Evolutionary conservation across 2,797 vertebrate species (phyloP), one percentile per base, ranked within the genome.

Genomic region (Halcyon badia): DNA sequence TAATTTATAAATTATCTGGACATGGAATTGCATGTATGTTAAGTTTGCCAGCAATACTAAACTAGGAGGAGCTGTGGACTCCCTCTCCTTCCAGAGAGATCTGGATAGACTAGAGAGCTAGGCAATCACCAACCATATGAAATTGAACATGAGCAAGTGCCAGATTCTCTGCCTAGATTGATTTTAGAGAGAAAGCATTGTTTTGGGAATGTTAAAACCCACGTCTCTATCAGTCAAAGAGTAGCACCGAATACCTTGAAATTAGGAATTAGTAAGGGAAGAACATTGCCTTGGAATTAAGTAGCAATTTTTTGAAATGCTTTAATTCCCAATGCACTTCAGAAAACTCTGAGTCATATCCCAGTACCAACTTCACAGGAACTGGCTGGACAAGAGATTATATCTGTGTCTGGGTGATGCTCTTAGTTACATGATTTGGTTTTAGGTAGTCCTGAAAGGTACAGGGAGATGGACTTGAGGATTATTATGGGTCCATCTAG

Each of bases 341-440:
- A 87, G 49, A 83, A 54, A 87, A 48, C n/a, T 80, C 25, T 60
- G 66, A 94, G 26, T 93, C 18, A 24, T 37, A 52, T 35, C 33
- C 28, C 46, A 75, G 39, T 35, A 33, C 33, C 31, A 92, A 18
- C 15, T 80, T 60, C 57, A 11, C 42, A 88, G 62, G 15, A 22
- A 70, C 44, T 31, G 57, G 68, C n/a, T 70, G 30, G 84, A 81
- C 20, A 28, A 83, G 48, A 37, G 31, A 49, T 48, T 86, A 25
- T 26, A 26, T 24, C 25, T 18, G 65, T 14, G 28, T 52, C 56
- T 68, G 9, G 6, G 10, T 0, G 0, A 39, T 3, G 1, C 9
- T 54, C 15, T 41, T 56, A 49, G 20, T 72, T 10, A 51, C 24
- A 33, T 42, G 18, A 3, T 49, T 86, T 49, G 79, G 8, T 30